Percentiles rank a stretch among this genome's conserved stretches.
These are phyloP conservation scores for Eupithecia exiguata DNA, from an alignment of 2,888 invertebrate species.

Conservation along the genomic window DNA sequence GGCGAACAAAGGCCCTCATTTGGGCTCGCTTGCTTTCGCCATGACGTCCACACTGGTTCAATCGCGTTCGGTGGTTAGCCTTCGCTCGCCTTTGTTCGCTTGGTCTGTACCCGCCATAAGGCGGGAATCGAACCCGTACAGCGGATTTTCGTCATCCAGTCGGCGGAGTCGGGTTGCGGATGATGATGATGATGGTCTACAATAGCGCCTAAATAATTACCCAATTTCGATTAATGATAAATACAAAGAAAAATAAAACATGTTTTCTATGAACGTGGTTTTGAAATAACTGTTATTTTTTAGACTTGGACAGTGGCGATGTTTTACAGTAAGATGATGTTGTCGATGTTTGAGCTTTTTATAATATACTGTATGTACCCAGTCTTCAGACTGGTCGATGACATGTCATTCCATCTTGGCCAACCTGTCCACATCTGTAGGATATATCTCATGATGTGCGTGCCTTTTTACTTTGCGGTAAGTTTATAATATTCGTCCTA, in stretches of 20 bases:
- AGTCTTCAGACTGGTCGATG: slow-evolving; percentile 59
- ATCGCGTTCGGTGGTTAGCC: no score
- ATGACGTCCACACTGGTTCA: no score
- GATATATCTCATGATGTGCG: slow-evolving; percentile 50
- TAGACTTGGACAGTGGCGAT: neutral
- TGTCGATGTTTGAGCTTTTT: neutral
- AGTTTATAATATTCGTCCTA: slow-evolving; percentile 29
- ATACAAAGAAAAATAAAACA: no score
- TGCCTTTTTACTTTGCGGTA: slow-evolving; percentile 54
- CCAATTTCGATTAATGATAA: neutral
- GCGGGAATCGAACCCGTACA: no score
- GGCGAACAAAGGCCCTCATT: no score
- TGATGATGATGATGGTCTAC: neutral
- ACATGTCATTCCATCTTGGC: slow-evolving; percentile 62
- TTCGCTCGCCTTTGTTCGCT: no score
- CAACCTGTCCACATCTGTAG: slow-evolving; percentile 49
- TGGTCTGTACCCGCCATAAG: no score
- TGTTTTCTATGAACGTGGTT: no score
- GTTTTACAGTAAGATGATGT: neutral
- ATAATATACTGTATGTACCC: slow-evolving; percentile 52
- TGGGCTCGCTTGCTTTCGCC: no score
- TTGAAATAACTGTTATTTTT: neutral
- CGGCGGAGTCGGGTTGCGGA: neutral
- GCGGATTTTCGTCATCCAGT: no score
- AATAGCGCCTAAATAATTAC: neutral